These are phyloP conservation scores for Toxotes lorentzi DNA, from an alignment of 2,797 vertebrate genomes.

Conservation along the genomic window DNA sequence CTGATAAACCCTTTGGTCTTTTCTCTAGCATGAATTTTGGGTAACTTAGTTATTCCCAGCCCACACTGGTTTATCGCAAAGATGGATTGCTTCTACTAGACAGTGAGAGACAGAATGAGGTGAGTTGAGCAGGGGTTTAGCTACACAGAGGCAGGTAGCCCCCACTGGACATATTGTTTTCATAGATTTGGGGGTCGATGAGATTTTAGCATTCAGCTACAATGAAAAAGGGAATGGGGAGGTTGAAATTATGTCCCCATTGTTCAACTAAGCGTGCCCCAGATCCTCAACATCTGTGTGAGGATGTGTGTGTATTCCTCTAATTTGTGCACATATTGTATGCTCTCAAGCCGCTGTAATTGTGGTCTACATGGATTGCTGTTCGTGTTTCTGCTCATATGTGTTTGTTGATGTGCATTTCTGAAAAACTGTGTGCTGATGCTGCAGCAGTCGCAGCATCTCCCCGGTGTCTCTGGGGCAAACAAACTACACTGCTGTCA, in stretches of 20 bases:
- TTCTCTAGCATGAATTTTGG: constrained; percentile 22
- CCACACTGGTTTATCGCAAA: constrained; percentile 40
- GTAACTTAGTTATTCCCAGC: constrained; percentile 34
- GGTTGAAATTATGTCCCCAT: constrained; percentile 29
- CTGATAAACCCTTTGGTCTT: constrained; percentile 27
- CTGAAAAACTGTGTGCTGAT: constrained; percentile 20
- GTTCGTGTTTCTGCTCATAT: constrained; percentile 26
- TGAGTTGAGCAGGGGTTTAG: constrained; percentile 50
- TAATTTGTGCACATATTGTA: constrained; percentile 15
- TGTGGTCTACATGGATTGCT: constrained; percentile 17
- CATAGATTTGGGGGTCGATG: constrained; percentile 48
- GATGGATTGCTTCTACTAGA: constrained; percentile 50
- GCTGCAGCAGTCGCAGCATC: constrained; percentile 42
- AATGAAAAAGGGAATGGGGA: constrained; percentile 10
- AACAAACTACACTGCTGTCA: constrained; percentile 46
- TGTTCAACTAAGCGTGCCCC: constrained; percentile 46
- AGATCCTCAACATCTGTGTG: constrained; percentile 53
- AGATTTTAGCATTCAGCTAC: constrained; percentile 53
- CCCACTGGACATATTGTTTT: constrained; percentile 34
- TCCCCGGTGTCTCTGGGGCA: constrained; percentile 32
- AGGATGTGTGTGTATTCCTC: neutral
- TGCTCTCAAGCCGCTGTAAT: constrained; percentile 21
- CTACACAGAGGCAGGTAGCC: constrained; percentile 26
- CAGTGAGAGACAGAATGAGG: constrained; percentile 73
- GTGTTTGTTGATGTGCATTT: constrained; percentile 1